phyloP scores from a whole-genome alignment of 2,113 vertebrate genomes.

The Proteles cristata region DNA sequence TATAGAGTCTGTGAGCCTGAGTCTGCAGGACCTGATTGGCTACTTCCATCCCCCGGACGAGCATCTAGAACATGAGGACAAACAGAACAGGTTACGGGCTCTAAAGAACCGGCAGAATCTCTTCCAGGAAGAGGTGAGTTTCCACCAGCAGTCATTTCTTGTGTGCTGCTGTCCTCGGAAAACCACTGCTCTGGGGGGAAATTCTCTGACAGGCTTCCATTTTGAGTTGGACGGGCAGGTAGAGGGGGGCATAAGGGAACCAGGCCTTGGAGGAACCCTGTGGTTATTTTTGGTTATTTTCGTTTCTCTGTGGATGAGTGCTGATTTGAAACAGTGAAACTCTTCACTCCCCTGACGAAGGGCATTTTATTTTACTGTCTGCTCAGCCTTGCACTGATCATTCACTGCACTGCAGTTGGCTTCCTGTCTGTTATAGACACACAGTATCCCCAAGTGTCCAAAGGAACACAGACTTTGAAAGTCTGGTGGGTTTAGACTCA shows the following conservation, averaged over 20 bases:
- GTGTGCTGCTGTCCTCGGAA: neutral
- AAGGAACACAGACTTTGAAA: neutral
- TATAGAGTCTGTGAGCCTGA: conserved; percentile 95
- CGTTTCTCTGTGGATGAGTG: neutral
- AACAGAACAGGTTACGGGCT: conserved; percentile 95
- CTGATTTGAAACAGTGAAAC: neutral
- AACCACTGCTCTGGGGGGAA: neutral
- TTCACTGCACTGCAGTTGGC: neutral
- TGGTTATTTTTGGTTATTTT: neutral
- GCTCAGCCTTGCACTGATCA: neutral
- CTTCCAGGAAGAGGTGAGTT: conserved; percentile 96
- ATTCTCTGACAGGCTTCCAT: neutral
- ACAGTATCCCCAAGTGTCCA: neutral
- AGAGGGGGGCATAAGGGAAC: fast-evolving
- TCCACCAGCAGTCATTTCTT: fast-evolving
- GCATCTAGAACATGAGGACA: conserved; percentile 96
- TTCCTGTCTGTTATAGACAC: neutral
- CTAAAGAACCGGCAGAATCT: conserved; percentile 98
- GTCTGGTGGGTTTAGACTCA: neutral
- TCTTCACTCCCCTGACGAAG: neutral
- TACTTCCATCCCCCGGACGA: conserved; percentile 97
- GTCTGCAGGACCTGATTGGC: conserved; percentile 95
- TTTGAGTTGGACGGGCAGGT: neutral
- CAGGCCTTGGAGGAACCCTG: neutral
- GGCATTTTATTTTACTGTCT: neutral